Evolutionary conservation across 2,113 vertebrate species (phyloP).

Genomic region (Typhlomys cinereus): DNA sequence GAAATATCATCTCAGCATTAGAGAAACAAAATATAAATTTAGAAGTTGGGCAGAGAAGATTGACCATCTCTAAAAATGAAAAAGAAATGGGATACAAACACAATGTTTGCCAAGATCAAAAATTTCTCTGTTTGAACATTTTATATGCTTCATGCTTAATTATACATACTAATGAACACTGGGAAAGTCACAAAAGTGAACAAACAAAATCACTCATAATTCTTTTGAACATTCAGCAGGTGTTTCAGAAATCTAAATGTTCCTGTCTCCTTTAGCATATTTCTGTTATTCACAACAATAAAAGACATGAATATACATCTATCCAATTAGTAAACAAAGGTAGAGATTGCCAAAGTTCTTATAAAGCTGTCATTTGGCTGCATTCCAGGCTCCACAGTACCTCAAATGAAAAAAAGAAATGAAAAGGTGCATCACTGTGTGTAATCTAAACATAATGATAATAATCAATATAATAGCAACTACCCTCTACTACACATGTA

Average conservation of each 20-base stretch:
- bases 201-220: slow-evolving; percentile 16
- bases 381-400: neutral
- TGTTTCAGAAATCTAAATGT: slow-evolving; percentile 9
- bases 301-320: neutral
- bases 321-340: neutral
- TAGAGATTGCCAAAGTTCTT: neutral
- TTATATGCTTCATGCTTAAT: slow-evolving; percentile 37
- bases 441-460: slow-evolving; percentile 2
- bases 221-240: neutral
- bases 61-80: slow-evolving; percentile 4
- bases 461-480: neutral
- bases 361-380: neutral
- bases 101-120: slow-evolving; percentile 31
- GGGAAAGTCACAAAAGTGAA: neutral
- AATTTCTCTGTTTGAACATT: slow-evolving; percentile 32
- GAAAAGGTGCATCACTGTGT: neutral
- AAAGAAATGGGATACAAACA: neutral
- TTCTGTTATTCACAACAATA: neutral
- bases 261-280: slow-evolving; percentile 36
- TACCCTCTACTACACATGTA: neutral
- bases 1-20: neutral
- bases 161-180: slow-evolving; percentile 40
- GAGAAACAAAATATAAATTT: slow-evolving; percentile 52
- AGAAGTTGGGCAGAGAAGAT: neutral
- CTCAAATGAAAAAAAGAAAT: slow-evolving; percentile 23